Evolutionary conservation across 2,113 vertebrate genomes (phyloP), one percentile per base, ranked within the genome.

Genomic region (Cairina moschata): DNA sequence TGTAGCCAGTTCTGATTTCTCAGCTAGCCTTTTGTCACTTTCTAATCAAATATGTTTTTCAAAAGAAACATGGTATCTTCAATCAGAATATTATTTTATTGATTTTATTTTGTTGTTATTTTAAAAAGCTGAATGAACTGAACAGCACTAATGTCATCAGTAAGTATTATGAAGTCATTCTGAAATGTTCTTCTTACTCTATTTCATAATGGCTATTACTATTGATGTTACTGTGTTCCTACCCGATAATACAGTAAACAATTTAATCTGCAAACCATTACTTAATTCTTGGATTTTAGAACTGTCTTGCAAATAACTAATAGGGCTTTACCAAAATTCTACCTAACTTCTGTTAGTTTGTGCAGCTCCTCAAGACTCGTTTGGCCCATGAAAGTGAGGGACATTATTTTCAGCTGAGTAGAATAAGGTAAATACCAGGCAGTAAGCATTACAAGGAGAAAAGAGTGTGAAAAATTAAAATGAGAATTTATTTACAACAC

Each of bases 391-490:
- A 13, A 26, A 52, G 12, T 52, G 28, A 69, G 12, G 67, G 2
- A 52, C 5, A 4, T 26, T 88, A 25, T n/a, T 84, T 95, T n/a
- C 71, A 6, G 26, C 48, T 67, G 31, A 68, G 52, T 4, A 29
- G 26, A 69, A 73, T 38, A 50, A 75, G 66, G 62, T 78, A 90
- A 68, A 90, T 58, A 32, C 21, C 21, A 75, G 38, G 34, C 28
- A 83, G 46, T 63, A 56, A 90, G 44, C 17, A 69, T 48, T 72
- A 88, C 86, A 93, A 88, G 52, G 10, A 88, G 76, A 58, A 93
- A 93, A 78, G 9, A 0, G 4, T 79, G 58, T 40, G 73, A 93
- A 96, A 95, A 95, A 91, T 88, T 68, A 60, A 86, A 96, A 91
- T 55, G 5, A 94, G 86, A 69, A 89, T 76, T 82, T 86, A 91